These are phyloP conservation scores for Acanthococcus lagerstroemiae DNA, from an alignment of 2,888 invertebrate species.

Conservation along the genomic window DNA sequence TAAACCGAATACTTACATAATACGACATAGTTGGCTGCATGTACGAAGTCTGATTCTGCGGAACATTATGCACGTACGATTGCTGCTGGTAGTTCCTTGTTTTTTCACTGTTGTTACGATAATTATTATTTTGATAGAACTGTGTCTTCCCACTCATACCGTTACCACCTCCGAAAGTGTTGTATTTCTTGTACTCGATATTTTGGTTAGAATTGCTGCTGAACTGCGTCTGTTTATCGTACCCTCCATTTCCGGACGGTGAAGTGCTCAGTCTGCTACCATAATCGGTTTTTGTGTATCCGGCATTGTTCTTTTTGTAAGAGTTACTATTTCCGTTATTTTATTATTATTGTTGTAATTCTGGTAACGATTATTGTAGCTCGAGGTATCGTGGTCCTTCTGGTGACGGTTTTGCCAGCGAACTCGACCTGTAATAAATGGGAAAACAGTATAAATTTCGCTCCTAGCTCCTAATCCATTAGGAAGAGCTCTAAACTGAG, in stretches of 20 bases:
- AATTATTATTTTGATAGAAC: constrained; percentile 6
- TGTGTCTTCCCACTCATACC: constrained; percentile 2
- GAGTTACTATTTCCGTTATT: not conserved
- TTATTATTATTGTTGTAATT: not conserved
- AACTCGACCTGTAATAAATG: constrained; percentile 14
- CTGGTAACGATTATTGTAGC: constrained; percentile 9
- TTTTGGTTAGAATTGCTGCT: not conserved
- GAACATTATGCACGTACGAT: constrained; percentile 6
- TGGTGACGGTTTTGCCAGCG: constrained; percentile 28
- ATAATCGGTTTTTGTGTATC: not conserved
- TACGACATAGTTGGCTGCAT: constrained; percentile 20
- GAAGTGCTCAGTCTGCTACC: not conserved
- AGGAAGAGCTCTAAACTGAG: not conserved
- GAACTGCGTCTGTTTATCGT: not conserved
- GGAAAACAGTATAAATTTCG: not conserved
- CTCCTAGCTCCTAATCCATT: not conserved
- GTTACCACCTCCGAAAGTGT: not conserved
- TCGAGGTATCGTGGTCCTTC: constrained; percentile 8
- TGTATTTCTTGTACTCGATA: constrained; percentile 10
- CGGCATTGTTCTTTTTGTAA: constrained; percentile 3
- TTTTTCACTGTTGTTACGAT: constrained; percentile 24
- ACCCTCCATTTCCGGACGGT: not conserved
- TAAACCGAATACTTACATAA: constrained; percentile 16
- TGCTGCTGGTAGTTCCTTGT: constrained; percentile 17
- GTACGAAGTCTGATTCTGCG: constrained; percentile 16